Percentiles rank a stretch among this genome's conserved stretches.
Conservation (phyloP, 2,113 vertebrate genomes). For the Montifringilla adamsi region DNA sequence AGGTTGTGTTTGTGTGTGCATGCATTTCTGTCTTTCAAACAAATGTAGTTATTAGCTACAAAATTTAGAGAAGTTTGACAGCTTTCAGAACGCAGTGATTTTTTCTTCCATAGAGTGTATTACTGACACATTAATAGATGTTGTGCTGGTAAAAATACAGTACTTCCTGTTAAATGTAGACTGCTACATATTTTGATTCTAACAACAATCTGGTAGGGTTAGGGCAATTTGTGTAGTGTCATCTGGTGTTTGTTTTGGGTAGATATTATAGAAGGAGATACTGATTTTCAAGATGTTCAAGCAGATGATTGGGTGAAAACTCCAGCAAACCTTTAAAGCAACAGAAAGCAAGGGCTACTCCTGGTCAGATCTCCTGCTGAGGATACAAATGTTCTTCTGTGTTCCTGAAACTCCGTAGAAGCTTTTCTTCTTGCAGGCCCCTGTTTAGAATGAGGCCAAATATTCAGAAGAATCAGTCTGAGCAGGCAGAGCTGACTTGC, state of each 20-base stretch:
- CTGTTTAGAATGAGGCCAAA: slow-evolving; percentile 7
- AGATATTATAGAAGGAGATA: slow-evolving; percentile 74
- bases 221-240: slow-evolving; percentile 75
- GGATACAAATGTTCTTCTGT: slow-evolving; percentile 51
- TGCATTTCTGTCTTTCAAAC: slow-evolving; percentile 31
- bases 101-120: slow-evolving; percentile 27
- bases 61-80: slow-evolving; percentile 49
- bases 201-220: slow-evolving; percentile 79
- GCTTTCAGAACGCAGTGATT: slow-evolving; percentile 29
- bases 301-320: slow-evolving; percentile 75
- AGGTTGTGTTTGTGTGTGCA: slow-evolving; percentile 32
- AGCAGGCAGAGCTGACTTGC: not conserved
- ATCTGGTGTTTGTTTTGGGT: slow-evolving; percentile 77
- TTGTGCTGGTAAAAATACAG: slow-evolving; percentile 69
- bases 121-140: slow-evolving; percentile 66
- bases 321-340: slow-evolving; percentile 72
- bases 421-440: not conserved
- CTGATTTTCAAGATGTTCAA: slow-evolving; percentile 78
- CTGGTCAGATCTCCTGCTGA: slow-evolving; percentile 60
- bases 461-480: not conserved
- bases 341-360: slow-evolving; percentile 65
- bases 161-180: slow-evolving; percentile 69
- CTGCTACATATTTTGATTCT: slow-evolving; percentile 77
- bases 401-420: slow-evolving; percentile 5
- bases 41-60: slow-evolving; percentile 39